Conservation (phyloP, 64 coral and sea anemone species). For the Dendrophyllia cribrosa region DNA sequence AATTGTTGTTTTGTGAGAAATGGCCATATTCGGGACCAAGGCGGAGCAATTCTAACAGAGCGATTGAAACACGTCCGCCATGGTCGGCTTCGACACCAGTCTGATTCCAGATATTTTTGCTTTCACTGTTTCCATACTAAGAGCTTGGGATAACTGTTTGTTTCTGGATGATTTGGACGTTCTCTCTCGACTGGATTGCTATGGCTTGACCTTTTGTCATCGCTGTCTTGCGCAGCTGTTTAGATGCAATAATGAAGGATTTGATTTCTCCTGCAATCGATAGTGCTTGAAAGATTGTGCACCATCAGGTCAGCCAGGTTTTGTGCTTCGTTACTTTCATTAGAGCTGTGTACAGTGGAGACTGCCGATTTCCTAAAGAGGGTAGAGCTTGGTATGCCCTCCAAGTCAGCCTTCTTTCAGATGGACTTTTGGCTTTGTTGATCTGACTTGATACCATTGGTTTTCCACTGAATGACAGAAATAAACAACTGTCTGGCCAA, state of each 20-base stretch:
- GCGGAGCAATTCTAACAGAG: neutral
- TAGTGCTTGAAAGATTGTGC: constrained; percentile 44
- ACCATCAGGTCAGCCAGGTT: constrained; percentile 66
- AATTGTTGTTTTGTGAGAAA: neutral
- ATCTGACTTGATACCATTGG: constrained; percentile 47
- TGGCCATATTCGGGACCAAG: constrained; percentile 6
- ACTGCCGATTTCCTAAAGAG: constrained; percentile 43
- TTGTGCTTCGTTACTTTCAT: constrained; percentile 20
- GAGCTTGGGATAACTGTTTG: constrained; percentile 5
- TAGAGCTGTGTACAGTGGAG: constrained; percentile 34
- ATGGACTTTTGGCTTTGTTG: constrained; percentile 46
- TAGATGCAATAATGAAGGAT: constrained; percentile 15
- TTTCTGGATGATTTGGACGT: neutral
- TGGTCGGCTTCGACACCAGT: neutral
- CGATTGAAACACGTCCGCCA: constrained; percentile 9
- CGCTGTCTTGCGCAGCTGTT: neutral
- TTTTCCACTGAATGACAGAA: constrained; percentile 13
- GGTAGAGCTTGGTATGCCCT: constrained; percentile 25
- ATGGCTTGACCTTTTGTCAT: neutral
- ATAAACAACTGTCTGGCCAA: neutral
- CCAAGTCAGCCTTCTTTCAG: constrained; percentile 59
- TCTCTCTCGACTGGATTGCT: neutral
- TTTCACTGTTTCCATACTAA: constrained; percentile 31
- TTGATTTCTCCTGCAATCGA: constrained; percentile 47
- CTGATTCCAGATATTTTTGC: constrained; percentile 31